phyloP scores from a whole-genome alignment of 2,113 vertebrate species.

The Murina feae region DNA sequence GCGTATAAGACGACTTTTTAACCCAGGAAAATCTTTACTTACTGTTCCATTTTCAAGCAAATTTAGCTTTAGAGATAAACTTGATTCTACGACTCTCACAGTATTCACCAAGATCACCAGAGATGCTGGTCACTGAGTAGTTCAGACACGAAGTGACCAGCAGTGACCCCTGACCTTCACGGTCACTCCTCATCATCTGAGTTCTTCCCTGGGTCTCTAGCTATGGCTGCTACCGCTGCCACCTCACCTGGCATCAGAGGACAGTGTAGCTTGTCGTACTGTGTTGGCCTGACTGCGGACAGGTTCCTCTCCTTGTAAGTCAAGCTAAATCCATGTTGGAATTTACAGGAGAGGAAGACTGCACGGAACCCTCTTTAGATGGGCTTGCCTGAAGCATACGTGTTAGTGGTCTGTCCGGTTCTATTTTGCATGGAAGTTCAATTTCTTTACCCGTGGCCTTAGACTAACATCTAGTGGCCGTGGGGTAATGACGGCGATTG shows the following conservation, averaged over 20 bases:
- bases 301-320: background rate
- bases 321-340: background rate
- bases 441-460: background rate
- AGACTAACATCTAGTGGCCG: constrained; percentile 32
- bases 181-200: background rate
- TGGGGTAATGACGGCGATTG: background rate
- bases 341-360: background rate
- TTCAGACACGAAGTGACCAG: background rate
- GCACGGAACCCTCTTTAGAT: background rate
- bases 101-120: background rate
- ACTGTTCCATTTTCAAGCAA: background rate
- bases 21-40: too few relatives aligned
- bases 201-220: background rate
- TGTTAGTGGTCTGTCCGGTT: background rate
- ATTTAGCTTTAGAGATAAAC: constrained; percentile 18
- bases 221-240: accelerated
- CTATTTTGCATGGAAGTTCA: background rate
- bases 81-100: background rate
- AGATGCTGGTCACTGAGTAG: background rate
- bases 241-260: background rate
- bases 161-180: background rate
- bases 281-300: background rate
- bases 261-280: background rate
- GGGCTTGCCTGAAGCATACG: background rate
- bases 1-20: too few relatives aligned